phyloP scores from a whole-genome alignment of 2,797 vertebrate species.

The Cyclopterus lumpus region DNA sequence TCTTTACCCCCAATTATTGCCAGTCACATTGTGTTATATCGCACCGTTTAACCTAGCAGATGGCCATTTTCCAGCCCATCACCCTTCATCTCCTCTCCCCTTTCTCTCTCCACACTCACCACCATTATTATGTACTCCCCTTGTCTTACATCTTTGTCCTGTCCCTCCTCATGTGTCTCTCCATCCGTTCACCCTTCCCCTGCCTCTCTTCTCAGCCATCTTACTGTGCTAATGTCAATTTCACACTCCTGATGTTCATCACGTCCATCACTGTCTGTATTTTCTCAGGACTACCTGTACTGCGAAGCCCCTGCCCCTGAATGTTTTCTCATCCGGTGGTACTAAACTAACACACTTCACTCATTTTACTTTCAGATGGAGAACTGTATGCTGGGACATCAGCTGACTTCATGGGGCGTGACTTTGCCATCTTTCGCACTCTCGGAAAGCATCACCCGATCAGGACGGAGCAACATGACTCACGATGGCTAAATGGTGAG shows the following conservation, averaged over 20 bases:
- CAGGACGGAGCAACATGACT: constrained; percentile 98
- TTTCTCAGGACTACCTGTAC: constrained; percentile 52
- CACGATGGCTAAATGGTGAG: constrained; percentile 97
- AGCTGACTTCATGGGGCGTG: constrained; percentile 98
- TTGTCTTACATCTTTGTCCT: constrained; percentile 68
- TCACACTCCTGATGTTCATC: constrained; percentile 72
- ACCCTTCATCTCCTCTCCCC: constrained; percentile 62
- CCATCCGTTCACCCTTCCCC: constrained; percentile 33
- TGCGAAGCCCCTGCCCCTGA: constrained; percentile 45
- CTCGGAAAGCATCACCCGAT: constrained; percentile 97
- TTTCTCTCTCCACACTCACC: constrained; percentile 52
- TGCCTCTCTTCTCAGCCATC: constrained; percentile 16
- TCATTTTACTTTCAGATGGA: constrained; percentile 85
- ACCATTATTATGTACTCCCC: constrained; percentile 76
- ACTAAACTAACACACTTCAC: constrained; percentile 23
- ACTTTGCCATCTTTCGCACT: constrained; percentile 98
- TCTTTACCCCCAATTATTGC: constrained; percentile 53
- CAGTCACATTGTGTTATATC: constrained; percentile 72
- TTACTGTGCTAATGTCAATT: constrained; percentile 67
- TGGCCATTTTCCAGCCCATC: constrained; percentile 79
- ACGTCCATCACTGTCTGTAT: constrained; percentile 50
- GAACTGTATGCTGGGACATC: constrained; percentile 97
- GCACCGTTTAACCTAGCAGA: constrained; percentile 73
- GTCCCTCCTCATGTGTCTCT: constrained; percentile 57
- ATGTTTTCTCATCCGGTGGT: constrained; percentile 19